phyloP scores from a whole-genome alignment of 2,113 vertebrate species.

The Vulpes ferrilata region DNA sequence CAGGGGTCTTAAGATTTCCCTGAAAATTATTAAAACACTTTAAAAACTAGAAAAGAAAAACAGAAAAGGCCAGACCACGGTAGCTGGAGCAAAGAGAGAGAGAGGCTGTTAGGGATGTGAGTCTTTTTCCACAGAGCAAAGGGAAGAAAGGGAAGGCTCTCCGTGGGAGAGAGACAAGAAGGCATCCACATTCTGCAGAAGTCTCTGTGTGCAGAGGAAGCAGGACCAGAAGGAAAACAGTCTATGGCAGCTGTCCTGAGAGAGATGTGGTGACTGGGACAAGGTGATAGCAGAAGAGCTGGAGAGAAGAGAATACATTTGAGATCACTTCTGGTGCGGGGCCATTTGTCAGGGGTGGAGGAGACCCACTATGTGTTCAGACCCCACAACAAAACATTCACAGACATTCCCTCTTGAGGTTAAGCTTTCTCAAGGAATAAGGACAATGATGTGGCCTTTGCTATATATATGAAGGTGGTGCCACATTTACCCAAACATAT shows the following conservation, averaged over 20 bases:
- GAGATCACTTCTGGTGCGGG: background rate
- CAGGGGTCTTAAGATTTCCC: background rate
- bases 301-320: background rate
- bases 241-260: accelerated
- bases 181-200: background rate
- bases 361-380: background rate
- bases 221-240: background rate
- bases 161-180: accelerated
- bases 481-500: background rate
- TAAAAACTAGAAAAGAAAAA: background rate
- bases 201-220: background rate
- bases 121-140: background rate
- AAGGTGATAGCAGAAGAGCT: background rate
- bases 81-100: background rate
- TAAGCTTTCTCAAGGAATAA: background rate
- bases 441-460: background rate
- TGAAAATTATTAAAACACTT: background rate
- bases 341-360: background rate
- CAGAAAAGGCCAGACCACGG: background rate
- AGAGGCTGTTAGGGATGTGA: background rate
- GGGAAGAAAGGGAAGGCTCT: background rate
- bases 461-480: background rate
- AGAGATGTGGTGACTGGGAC: accelerated
- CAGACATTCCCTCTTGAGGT: background rate
- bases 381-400: background rate